Evolutionary conservation across 2,113 vertebrate genomes (phyloP).

Genomic region (Aphyosemion australe): DNA sequence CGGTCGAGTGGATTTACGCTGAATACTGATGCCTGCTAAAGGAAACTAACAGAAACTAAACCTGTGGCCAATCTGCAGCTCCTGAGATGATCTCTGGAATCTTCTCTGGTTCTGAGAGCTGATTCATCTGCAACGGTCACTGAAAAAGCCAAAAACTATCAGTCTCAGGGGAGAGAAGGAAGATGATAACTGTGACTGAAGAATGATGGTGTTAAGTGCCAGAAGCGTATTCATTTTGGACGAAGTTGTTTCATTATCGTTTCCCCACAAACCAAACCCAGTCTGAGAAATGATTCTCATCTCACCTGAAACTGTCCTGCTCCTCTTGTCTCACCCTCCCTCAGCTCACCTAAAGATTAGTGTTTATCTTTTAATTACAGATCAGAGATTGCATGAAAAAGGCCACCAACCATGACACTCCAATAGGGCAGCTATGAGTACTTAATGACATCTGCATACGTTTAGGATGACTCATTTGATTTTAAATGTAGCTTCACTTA

Average conservation of each 20-base stretch:
- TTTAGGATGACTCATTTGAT: not conserved
- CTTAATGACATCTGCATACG: not conserved
- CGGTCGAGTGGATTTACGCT: not conserved
- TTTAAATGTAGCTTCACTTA: too few species aligned
- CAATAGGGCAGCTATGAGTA: not conserved
- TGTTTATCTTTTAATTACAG: slow-evolving; percentile 54
- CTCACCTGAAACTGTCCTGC: not conserved
- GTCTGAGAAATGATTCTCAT: slow-evolving; percentile 7
- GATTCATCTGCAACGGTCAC: too few species aligned
- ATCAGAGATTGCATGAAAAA: slow-evolving; percentile 13
- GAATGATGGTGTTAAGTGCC: slow-evolving; percentile 1
- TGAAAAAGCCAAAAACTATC: too few species aligned
- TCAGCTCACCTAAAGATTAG: slow-evolving; percentile 10
- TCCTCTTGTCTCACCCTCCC: not conserved
- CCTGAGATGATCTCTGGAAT: not conserved
- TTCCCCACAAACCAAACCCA: slow-evolving; percentile 15
- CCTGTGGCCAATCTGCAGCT: not conserved
- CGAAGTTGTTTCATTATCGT: slow-evolving; percentile 53
- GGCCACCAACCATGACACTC: too few species aligned
- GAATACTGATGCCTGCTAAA: not conserved
- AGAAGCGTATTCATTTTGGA: slow-evolving; percentile 19
- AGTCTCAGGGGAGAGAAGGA: too few species aligned
- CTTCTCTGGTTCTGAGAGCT: too few species aligned
- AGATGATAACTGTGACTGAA: slow-evolving; percentile 20
- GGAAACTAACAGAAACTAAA: too few species aligned